Conservation (phyloP, 2,113 vertebrate genomes). For the Oncorhynchus masou region DNA sequence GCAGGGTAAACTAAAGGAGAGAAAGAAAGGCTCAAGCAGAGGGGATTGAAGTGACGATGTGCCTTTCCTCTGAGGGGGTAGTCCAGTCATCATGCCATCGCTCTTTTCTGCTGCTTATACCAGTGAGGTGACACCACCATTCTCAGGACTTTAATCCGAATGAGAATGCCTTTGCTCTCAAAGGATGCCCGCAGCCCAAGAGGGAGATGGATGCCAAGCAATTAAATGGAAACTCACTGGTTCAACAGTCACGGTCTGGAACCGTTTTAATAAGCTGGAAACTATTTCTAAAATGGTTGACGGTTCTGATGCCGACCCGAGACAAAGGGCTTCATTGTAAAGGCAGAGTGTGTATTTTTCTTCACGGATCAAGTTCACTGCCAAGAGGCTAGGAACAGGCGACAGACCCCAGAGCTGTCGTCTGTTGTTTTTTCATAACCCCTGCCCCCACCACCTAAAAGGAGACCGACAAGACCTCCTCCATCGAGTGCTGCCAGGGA, state of each 20-base stretch:
- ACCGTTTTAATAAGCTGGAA: constrained; percentile 82
- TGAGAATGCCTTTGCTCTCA: constrained; percentile 50
- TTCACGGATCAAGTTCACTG: constrained; percentile 34
- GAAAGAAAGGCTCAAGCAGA: neutral
- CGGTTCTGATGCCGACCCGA: constrained; percentile 67
- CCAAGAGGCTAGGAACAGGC: constrained; percentile 66
- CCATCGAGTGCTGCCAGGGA: constrained; percentile 46
- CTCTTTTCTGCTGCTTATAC: neutral
- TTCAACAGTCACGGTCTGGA: constrained; percentile 76
- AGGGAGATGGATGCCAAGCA: constrained; percentile 67
- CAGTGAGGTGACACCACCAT: constrained; percentile 26
- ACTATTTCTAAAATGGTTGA: constrained; percentile 79
- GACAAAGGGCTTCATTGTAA: constrained; percentile 78
- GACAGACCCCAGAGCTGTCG: constrained; percentile 64
- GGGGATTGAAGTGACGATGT: constrained; percentile 5
- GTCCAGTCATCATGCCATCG: neutral
- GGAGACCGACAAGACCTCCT: constrained; percentile 46
- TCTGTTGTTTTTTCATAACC: constrained; percentile 54
- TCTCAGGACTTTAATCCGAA: constrained; percentile 34
- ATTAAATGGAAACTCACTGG: constrained; percentile 72
- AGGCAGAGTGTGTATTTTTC: constrained; percentile 62
- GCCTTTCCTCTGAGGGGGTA: constrained; percentile 18
- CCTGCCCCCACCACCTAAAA: constrained; percentile 44
- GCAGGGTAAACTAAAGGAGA: neutral
- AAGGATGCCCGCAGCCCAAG: constrained; percentile 62